A percentile compares a stretch with the other conserved stretches of the same genome.
Conservation (phyloP, 2,113 vertebrate genomes). For the Pipa parva region DNA sequence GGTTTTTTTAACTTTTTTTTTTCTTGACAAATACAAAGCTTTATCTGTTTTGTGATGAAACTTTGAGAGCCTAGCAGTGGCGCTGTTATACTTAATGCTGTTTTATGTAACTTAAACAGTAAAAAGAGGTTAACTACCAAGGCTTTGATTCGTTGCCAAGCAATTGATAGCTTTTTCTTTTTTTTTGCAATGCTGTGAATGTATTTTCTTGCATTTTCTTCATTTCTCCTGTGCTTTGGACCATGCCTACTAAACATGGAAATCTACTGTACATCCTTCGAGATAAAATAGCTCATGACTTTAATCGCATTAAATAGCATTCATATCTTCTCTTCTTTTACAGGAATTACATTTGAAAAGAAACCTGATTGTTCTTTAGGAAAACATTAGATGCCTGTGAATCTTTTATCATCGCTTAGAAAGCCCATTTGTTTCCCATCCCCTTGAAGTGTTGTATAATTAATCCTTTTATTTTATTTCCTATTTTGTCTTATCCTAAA, state of each 20-base stretch:
- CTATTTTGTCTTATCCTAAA: conserved; percentile 55
- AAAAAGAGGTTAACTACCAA: not conserved
- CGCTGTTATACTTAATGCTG: conserved; percentile 45
- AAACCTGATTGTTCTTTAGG: conserved; percentile 17
- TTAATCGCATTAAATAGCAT: not conserved
- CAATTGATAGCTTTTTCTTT: not conserved
- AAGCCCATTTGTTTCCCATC: conserved; percentile 47
- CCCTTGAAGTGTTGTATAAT: conserved; percentile 53
- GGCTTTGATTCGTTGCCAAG: conserved; percentile 5
- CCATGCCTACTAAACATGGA: not conserved
- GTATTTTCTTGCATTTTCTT: not conserved
- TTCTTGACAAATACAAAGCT: conserved; percentile 18
- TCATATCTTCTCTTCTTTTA: conserved; percentile 5
- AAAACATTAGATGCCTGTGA: not conserved
- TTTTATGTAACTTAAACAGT: conserved; percentile 39
- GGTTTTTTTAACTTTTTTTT: conserved; percentile 4
- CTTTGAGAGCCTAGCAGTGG: conserved; percentile 18
- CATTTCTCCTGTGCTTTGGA: not conserved
- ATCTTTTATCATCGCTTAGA: conserved; percentile 45
- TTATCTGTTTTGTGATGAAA: not conserved
- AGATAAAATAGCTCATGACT: not conserved
- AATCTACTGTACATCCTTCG: not conserved
- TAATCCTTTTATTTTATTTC: conserved; percentile 52
- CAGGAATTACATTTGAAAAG: conserved; percentile 19
- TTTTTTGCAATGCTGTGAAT: too few species aligned